Conservation (phyloP, 1,140 invertebrate genomes). For the Macrostomum lignano region DNA sequence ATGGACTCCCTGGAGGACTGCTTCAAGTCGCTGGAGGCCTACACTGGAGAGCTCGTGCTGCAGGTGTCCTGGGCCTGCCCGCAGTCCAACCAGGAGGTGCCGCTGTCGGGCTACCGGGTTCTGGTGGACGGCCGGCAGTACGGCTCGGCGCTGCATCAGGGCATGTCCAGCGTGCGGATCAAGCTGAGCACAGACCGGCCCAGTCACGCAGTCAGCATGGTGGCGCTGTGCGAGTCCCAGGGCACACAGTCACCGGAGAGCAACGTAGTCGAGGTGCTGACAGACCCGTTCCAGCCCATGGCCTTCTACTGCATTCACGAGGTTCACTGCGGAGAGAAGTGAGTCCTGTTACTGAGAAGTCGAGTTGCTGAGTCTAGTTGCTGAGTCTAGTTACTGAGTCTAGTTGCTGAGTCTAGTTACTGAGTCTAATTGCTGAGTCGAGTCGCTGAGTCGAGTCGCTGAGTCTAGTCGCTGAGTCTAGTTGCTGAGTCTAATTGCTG, state of each 20-base stretch:
- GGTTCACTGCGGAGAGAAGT: too few species aligned
- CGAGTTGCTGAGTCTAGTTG: too few species aligned
- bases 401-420: too few species aligned
- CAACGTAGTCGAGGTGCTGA: slow-evolving; percentile 20
- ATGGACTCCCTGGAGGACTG: too few species aligned
- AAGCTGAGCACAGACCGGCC: slow-evolving; percentile 19
- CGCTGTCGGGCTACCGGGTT: slow-evolving; percentile 18
- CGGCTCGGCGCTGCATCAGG: slow-evolving; percentile 17
- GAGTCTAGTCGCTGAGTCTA: too few species aligned
- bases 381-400: too few species aligned
- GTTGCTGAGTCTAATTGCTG: too few species aligned
- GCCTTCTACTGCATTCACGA: slow-evolving; percentile 19
- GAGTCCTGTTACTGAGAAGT: too few species aligned
- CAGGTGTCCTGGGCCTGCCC: slow-evolving; percentile 22
- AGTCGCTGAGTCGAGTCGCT: too few species aligned
- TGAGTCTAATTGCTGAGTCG: too few species aligned
- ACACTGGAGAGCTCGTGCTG: too few species aligned
- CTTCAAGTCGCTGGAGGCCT: too few species aligned
- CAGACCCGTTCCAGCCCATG: slow-evolving; percentile 22
- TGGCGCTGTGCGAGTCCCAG: slow-evolving; percentile 17
- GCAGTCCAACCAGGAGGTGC: slow-evolving; percentile 17
- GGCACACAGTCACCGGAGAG: slow-evolving; percentile 16
- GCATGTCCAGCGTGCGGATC: slow-evolving; percentile 16
- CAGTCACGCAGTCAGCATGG: slow-evolving; percentile 17
- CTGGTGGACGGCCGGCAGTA: slow-evolving; percentile 26